Conservation (phyloP, 2,113 vertebrate genomes). For the Hemichromis elongatus region DNA sequence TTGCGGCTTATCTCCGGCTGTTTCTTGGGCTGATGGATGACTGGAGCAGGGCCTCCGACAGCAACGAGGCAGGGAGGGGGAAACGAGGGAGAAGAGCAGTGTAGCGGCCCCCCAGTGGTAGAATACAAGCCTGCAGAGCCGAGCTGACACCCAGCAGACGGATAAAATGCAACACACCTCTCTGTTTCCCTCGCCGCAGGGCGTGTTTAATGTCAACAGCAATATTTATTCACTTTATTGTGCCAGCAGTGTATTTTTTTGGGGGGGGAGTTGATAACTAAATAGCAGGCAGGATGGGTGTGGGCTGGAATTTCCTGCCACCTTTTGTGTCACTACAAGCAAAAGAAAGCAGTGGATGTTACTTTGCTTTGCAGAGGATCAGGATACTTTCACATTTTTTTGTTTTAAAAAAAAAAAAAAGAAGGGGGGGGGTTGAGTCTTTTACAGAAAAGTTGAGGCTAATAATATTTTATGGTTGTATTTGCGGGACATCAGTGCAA, state of each 20-base stretch:
- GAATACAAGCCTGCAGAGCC: constrained; percentile 24
- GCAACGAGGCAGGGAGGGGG: background rate
- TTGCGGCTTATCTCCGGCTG: constrained; percentile 62
- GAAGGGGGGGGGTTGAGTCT: background rate
- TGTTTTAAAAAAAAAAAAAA: background rate
- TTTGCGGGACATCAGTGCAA: fast-evolving
- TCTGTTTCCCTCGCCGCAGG: background rate
- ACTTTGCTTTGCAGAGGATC: background rate
- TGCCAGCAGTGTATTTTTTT: constrained; percentile 32
- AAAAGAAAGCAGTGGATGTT: constrained; percentile 33
- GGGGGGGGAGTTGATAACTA: background rate
- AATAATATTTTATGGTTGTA: background rate
- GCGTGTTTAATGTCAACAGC: constrained; percentile 7
- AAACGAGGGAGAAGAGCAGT: background rate
- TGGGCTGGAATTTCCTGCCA: constrained; percentile 69
- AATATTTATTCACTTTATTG: background rate
- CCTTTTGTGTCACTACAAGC: constrained; percentile 52
- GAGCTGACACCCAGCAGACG: background rate
- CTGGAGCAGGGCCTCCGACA: constrained; percentile 21
- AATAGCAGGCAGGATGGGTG: constrained; percentile 65
- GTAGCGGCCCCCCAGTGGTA: constrained; percentile 56
- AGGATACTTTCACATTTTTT: background rate
- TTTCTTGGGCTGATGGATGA: constrained; percentile 68
- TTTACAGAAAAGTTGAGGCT: background rate
- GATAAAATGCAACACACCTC: background rate